A percentile compares a stretch with the other conserved stretches of the same genome.
phyloP scores from a whole-genome alignment of 2,797 vertebrate species.

The Mus minutoides region DNA sequence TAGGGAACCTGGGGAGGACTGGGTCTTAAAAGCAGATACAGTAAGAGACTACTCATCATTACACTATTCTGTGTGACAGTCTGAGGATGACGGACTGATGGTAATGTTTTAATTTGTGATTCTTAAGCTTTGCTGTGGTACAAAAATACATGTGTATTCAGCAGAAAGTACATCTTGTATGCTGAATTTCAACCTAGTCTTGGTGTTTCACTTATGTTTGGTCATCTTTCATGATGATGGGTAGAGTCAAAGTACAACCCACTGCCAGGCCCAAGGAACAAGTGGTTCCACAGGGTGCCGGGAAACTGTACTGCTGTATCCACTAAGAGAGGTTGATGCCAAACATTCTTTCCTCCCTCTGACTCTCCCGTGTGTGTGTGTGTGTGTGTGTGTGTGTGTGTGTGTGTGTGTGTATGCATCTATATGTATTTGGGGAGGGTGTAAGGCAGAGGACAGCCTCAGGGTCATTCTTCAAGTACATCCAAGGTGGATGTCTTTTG shows the following conservation, averaged over 20 bases:
- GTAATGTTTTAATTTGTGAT: not conserved
- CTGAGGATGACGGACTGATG: not conserved
- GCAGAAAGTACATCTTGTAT: not conserved
- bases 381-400: too few species aligned
- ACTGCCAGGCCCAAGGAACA: not conserved
- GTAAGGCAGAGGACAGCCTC: not conserved
- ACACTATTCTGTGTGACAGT: not conserved
- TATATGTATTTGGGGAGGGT: not conserved
- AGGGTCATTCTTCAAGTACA: not conserved
- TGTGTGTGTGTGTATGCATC: not conserved
- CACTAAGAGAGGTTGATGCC: not conserved
- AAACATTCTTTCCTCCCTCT: not conserved
- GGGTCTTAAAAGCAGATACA: not conserved
- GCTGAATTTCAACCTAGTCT: not conserved
- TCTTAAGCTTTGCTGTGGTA: not conserved
- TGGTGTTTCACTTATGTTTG: not conserved
- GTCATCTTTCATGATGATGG: not conserved
- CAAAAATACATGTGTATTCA: not conserved
- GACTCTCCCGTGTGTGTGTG: not conserved
- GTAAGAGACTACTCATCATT: not conserved
- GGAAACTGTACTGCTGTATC: not conserved
- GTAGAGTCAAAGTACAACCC: too few species aligned
- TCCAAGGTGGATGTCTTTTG: not conserved
- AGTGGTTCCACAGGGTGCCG: not conserved
- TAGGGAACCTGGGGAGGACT: rapidly evolving